Evolutionary conservation across 2,797 vertebrate genomes (phyloP), one percentile per base, ranked within the genome.

Genomic region (Tokudaia tokunoshimensis): DNA sequence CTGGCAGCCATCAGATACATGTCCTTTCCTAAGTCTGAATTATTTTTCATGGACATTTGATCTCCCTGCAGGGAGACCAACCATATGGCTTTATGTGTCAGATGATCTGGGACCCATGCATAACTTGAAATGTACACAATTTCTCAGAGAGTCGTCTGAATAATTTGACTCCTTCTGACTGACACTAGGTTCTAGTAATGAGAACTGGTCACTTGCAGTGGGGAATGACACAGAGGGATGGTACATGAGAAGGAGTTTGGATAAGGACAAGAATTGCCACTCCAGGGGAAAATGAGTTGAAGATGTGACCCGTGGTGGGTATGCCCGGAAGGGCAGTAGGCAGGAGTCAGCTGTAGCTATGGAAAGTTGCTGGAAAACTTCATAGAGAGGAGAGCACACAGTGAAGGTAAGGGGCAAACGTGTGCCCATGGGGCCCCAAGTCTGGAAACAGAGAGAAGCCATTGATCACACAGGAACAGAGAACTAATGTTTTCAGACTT

Each of bases 301-400:
- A 93, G 59, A 57, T 0, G 3, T 52, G 47, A 26, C n/a, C 74
- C 29, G 22, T 22, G 59, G 13, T 29, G 31, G 41, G 29, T 24
- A 10, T 15, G 74, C 0, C 61, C 70, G 47, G 13, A 31, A 52
- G 44, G 50, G 22, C 19, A 9, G 0, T 34, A 3, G 2, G 7
- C 2, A 3, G 8, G 37, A 20, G n/a, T 20, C 3, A 14, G 20
- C 1, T 11, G 0, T 52, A 8, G 84, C 2, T 37, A 1, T 70
- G 63, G 1, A 2, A 87, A 17, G 7, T 12, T 14, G 11, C 10
- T 14, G 11, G 57, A n/a, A 78, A 34, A 31, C 14, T 37, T 29
- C 3, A 22, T 15, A 52, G 22, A 65, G 31, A 17, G 41, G 10
- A 6, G 7, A 26, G 72, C 19, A 14, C 50, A 52, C 19, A 63